phyloP scores from a whole-genome alignment of 2,888 invertebrate genomes.

The Drosophila flavopinicola region DNA sequence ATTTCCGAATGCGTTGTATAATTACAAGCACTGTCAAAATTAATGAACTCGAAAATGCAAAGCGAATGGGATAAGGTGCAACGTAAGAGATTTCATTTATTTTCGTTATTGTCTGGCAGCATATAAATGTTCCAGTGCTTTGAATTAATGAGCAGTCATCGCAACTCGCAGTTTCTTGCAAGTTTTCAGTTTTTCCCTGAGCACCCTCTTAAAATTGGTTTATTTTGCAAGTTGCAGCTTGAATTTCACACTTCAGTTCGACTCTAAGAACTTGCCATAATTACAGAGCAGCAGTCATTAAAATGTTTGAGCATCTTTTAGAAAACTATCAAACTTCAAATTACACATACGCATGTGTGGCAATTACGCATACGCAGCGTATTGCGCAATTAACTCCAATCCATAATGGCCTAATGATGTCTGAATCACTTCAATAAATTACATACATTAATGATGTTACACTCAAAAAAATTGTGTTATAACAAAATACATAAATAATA shows the following conservation, averaged over 20 bases:
- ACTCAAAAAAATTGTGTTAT: slow-evolving; percentile 10
- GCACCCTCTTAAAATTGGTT: slow-evolving; percentile 44
- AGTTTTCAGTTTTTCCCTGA: slow-evolving; percentile 28
- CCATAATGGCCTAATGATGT: slow-evolving; percentile 53
- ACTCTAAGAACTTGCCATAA: slow-evolving; percentile 45
- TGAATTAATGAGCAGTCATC: slow-evolving; percentile 53
- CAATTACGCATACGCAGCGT: slow-evolving; percentile 38
- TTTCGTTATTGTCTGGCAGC: slow-evolving; percentile 14
- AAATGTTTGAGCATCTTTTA: slow-evolving; percentile 36
- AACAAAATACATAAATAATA: too few species aligned
- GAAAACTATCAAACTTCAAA: slow-evolving; percentile 32
- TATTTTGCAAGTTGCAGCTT: slow-evolving; percentile 40
- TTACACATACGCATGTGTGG: slow-evolving; percentile 11
- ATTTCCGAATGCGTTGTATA: slow-evolving; percentile 42
- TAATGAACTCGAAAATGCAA: slow-evolving; percentile 59
- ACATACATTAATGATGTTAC: slow-evolving; percentile 47
- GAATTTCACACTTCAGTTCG: slow-evolving; percentile 39
- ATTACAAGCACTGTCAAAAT: slow-evolving; percentile 60
- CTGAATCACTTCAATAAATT: slow-evolving; percentile 67
- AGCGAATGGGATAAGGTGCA: slow-evolving; percentile 17
- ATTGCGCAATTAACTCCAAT: slow-evolving; percentile 54
- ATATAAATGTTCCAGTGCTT: slow-evolving; percentile 17
- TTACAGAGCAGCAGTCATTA: slow-evolving; percentile 13
- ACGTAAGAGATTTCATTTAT: slow-evolving; percentile 6
- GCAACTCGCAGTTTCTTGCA: slow-evolving; percentile 40